A percentile compares a stretch with the other conserved stretches of the same genome.
Evolutionary conservation across 1,140 invertebrate species (phyloP).

Genomic region (Ceratosolen fusciceps): DNA sequence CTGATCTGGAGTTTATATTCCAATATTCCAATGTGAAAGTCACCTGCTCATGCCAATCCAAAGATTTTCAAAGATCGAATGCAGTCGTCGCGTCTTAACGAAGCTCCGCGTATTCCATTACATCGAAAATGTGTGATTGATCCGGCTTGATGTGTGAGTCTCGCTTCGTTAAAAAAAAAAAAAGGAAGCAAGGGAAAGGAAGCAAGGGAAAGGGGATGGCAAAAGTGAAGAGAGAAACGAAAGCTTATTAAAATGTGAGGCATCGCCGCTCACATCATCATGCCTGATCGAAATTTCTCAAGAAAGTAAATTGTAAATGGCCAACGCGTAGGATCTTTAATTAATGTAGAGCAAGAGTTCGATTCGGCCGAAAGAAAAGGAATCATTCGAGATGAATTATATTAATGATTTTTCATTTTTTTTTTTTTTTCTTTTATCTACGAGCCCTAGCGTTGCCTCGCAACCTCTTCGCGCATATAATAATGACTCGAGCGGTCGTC

Average conservation of each 20-base stretch:
- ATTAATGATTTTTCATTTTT: conserved; percentile 2
- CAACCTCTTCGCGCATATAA: not conserved
- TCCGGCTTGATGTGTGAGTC: not conserved
- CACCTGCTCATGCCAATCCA: not conserved
- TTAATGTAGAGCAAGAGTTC: not conserved
- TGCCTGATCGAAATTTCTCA: not conserved
- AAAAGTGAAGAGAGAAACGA: not conserved
- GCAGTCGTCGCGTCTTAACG: not conserved
- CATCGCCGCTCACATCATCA: not conserved
- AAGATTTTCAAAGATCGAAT: not conserved
- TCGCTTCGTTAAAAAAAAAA: not conserved
- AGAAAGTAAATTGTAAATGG: not conserved
- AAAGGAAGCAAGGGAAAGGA: too few relatives aligned
- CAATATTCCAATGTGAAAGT: not conserved
- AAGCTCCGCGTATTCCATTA: not conserved
- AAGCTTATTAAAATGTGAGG: not conserved
- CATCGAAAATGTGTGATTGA: not conserved
- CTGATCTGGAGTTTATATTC: not conserved
- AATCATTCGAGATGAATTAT: not conserved
- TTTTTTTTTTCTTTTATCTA: not conserved
- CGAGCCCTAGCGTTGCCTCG: not conserved
- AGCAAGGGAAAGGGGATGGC: too few relatives aligned
- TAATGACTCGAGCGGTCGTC: not conserved
- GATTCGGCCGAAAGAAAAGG: not conserved
- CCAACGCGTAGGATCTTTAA: not conserved